Evolutionary conservation across 2,888 invertebrate species (phyloP), one percentile per base, ranked within the genome.

Genomic region (Agrotis segetum): DNA sequence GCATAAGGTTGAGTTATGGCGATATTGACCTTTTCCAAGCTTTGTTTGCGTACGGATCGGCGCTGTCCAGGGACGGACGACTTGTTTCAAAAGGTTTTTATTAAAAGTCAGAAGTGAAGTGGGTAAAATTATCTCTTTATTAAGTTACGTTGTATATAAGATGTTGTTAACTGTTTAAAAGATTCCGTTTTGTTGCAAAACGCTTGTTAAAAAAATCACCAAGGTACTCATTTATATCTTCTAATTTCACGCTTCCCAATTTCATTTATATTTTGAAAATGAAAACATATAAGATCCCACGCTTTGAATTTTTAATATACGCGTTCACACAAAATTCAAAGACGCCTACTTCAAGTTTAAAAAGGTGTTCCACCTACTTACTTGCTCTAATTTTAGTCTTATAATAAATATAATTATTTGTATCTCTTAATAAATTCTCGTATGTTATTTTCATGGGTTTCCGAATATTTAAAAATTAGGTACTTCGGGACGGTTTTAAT

Each of bases 11-110:
- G 74, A 83, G 70, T 85, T 77, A 85, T 77, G 21, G 77, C 60
- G 70, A 55, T 83, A 79, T 85, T 85, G 84, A 84, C 84, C 85
- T 83, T 83, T 58, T 29, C 29, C 13, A 11, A 46, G 76, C 76
- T 68, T 78, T 85, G 81, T 84, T 84, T 81, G 68, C 58, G 55
- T 34, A 21, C 64, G 46, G 67, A 59, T 74, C 56, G 80, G 53
- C 46, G 74, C 44, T 59, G 52, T 72, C 76, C 63, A 71, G 62
- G 60, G 80, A 70, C 66, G 17, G 19, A 7, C 24, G 50, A 69
- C 65, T 66, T 64, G 64, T 71, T 74, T 62, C 67, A 71, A 77
- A 79, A 71, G 74, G 68, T 71, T 74, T 66, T 46, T 55, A 17
- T 71, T 71, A 34, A 72, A 11, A 34, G n/a, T 60, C 52, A 16